Conservation (phyloP, 2,888 invertebrate genomes). For the Noctua comes region DNA sequence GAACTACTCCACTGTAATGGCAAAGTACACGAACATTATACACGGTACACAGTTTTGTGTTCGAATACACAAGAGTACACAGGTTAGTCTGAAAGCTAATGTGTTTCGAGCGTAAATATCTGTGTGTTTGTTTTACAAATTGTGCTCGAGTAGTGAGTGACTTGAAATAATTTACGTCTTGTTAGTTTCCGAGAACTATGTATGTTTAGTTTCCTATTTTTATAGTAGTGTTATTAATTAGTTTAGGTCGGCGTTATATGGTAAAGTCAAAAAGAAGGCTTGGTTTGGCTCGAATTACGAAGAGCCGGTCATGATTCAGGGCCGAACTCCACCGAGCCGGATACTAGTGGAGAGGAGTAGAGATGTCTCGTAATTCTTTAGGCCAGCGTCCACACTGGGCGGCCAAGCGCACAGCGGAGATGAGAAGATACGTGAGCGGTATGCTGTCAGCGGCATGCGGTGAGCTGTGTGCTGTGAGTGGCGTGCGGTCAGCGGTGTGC, state of each 20-base stretch:
- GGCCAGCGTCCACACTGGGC: too few species aligned
- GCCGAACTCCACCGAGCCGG: too few species aligned
- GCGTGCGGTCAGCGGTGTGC: too few species aligned
- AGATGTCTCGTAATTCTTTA: too few species aligned
- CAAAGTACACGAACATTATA: constrained; percentile 33
- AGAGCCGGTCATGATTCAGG: background rate
- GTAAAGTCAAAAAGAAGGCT: background rate
- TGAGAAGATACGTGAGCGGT: too few species aligned
- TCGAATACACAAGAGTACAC: constrained; percentile 32
- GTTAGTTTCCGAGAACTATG: background rate
- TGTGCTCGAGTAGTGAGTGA: constrained; percentile 36
- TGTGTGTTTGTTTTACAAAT: constrained; percentile 51
- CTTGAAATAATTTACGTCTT: constrained; percentile 42
- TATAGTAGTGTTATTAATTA: background rate
- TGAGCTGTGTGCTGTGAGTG: too few species aligned
- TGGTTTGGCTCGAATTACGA: background rate
- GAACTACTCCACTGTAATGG: constrained; percentile 17
- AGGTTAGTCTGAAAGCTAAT: constrained; percentile 52
- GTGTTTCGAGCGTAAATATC: constrained; percentile 44
- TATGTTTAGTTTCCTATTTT: constrained; percentile 13
- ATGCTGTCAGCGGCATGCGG: too few species aligned
- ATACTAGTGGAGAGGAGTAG: too few species aligned
- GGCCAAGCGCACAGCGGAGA: too few species aligned
- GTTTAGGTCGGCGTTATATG: background rate
- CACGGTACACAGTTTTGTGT: constrained; percentile 43